Percentiles rank a stretch among this genome's conserved stretches.
Conservation (phyloP, 2,888 invertebrate genomes). For the Gandaritis pyraliata region DNA sequence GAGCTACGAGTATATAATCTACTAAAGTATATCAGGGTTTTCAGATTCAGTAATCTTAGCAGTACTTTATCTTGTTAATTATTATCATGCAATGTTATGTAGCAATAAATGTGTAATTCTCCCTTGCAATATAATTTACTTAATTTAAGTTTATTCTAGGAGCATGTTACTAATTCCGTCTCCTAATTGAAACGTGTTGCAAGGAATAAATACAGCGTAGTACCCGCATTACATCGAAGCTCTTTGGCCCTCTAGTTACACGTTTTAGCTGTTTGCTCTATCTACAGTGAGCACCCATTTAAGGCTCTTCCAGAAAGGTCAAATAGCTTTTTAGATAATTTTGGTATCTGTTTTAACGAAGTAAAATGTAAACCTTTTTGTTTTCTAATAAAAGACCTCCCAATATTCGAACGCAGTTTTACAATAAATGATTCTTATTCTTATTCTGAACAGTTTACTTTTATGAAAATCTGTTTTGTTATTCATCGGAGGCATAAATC, state of each 20-base stretch:
- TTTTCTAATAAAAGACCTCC: too few species aligned
- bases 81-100: too few species aligned
- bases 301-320: slow-evolving; percentile 21
- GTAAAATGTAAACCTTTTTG: too few species aligned
- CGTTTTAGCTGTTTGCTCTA: slow-evolving; percentile 35
- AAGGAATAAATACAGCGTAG: slow-evolving; percentile 46
- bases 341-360: background rate
- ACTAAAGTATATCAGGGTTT: too few species aligned
- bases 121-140: slow-evolving; percentile 18
- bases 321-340: slow-evolving; percentile 8
- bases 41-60: too few species aligned
- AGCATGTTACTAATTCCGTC: slow-evolving; percentile 45
- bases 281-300: slow-evolving; percentile 32
- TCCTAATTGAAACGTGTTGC: slow-evolving; percentile 54
- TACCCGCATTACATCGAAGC: slow-evolving; percentile 42
- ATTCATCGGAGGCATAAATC: too few species aligned
- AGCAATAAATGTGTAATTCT: background rate
- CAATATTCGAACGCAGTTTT: too few species aligned
- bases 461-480: too few species aligned
- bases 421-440: too few species aligned
- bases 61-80: too few species aligned
- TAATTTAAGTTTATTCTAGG: slow-evolving; percentile 32
- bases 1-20: too few species aligned
- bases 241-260: slow-evolving; percentile 34
- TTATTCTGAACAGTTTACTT: too few species aligned